Base-by-base conservation (phyloP, 2,797 vertebrate genomes). In the Dromococcyx pavoninus region DNA sequence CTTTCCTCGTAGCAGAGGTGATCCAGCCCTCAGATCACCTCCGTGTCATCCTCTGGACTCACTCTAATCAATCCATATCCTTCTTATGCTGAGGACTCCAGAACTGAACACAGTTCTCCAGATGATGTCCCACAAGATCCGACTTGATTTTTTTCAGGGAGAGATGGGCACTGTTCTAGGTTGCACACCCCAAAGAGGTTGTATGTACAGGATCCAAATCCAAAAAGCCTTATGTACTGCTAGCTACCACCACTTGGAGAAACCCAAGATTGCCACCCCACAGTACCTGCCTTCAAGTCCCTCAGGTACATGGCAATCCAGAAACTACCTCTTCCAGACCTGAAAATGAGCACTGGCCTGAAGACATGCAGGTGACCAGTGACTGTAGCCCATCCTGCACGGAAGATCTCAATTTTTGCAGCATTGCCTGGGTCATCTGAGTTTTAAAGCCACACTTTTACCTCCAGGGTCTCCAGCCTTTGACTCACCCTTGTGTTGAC, bases 351-450 rank as follows among this genome's bases (percentile, higher is more conserved):
- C 25, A 7, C 3, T 27, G 30, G 1, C 5, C 54, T 72, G 27
- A 7, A 19, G 17, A 16, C 3, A 1, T 10, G 33, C 7, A 1
- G 3, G 51, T 15, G 32, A 37, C 2, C 22, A 69, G 17, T 0
- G 2, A 5, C 11, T 46, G 3, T 37, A 46, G 6, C 18, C 35
- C 19, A 64, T 37, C n/a, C 72, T 73, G 8, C 15, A 5, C 3
- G 10, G 43, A n/a, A 70, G 79, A 69, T 17, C 17, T 30, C 24
- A 2, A 8, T 65, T 69, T 90, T 43, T 70, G 16, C 33, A 58
- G 10, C 2, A 0, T 7, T 78, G 2, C 11, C 39, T 75, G 35
- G 17, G 21, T n/a, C 53, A 23, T 23, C 30, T 78, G 58, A 56
- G 11, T n/a, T 86, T 62, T 60, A 62, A 80, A 67, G 10, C 1